Conservation (phyloP, 2,888 invertebrate species). For the Drosophila colorata region DNA sequence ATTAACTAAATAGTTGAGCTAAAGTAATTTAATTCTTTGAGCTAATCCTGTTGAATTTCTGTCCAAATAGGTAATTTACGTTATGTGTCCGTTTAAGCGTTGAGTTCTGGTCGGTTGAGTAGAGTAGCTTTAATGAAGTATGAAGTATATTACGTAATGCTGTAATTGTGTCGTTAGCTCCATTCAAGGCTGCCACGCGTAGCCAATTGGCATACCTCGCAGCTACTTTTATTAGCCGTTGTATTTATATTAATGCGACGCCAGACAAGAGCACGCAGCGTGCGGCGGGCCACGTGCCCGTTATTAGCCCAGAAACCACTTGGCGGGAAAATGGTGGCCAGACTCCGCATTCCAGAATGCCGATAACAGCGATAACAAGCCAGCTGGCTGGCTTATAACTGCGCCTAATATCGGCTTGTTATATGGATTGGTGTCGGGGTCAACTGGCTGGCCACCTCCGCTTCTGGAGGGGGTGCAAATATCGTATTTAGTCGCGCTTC, state of each 20-base stretch:
- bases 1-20: neutral
- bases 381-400: neutral
- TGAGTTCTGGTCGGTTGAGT: neutral
- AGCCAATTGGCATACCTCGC: slow-evolving; percentile 15
- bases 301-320: slow-evolving; percentile 45
- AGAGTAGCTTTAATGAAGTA: slow-evolving; percentile 31
- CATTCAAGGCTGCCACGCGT: slow-evolving; percentile 27
- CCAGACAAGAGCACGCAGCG: slow-evolving; percentile 14
- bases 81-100: neutral
- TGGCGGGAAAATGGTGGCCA: slow-evolving; percentile 1
- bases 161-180: slow-evolving; percentile 11
- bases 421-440: slow-evolving; percentile 5
- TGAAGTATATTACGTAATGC: slow-evolving; percentile 5
- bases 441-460: slow-evolving; percentile 18
- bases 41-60: neutral
- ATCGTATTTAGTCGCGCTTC: slow-evolving; percentile 20
- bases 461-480: slow-evolving; percentile 11
- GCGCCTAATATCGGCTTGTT: slow-evolving; percentile 14
- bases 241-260: slow-evolving; percentile 10
- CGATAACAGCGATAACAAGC: neutral
- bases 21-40: neutral
- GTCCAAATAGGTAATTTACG: neutral
- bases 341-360: neutral
- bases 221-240: slow-evolving; percentile 1
- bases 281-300: slow-evolving; percentile 59